Evolutionary conservation across 2,888 invertebrate genomes (phyloP).

Genomic region (Subacronicta megacephala): DNA sequence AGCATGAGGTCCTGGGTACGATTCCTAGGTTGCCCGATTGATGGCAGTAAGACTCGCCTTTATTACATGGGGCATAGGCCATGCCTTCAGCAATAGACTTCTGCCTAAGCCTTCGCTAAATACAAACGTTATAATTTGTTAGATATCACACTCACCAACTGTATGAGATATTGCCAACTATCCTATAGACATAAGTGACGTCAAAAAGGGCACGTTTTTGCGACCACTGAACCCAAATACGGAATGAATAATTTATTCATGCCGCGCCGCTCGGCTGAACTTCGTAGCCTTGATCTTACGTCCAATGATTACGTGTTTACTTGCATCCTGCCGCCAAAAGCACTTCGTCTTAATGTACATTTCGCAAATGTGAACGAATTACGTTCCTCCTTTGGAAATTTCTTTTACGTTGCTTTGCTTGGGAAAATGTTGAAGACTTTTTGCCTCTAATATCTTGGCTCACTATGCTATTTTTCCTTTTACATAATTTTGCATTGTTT

Average conservation of each 20-base stretch:
- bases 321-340: slow-evolving; percentile 22
- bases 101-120: no score
- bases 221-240: slow-evolving; percentile 32
- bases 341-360: background rate
- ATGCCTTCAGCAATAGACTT: no score
- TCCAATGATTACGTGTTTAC: slow-evolving; percentile 32
- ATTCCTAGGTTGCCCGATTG: no score
- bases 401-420: background rate
- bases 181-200: no score
- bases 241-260: slow-evolving; percentile 49
- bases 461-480: no score
- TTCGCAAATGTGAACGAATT: background rate
- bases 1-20: no score
- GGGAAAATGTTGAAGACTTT: background rate
- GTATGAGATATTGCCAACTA: no score
- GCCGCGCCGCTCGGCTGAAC: slow-evolving; percentile 46
- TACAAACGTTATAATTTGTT: no score
- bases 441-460: background rate
- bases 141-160: no score
- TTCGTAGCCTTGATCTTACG: slow-evolving; percentile 56
- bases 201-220: slow-evolving; percentile 8
- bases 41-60: no score
- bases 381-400: background rate
- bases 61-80: no score
- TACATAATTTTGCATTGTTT: no score